These are phyloP conservation scores for Sinocyclocheilus rhinocerous DNA, from an alignment of 2,113 vertebrate genomes.

Conservation along the genomic window DNA sequence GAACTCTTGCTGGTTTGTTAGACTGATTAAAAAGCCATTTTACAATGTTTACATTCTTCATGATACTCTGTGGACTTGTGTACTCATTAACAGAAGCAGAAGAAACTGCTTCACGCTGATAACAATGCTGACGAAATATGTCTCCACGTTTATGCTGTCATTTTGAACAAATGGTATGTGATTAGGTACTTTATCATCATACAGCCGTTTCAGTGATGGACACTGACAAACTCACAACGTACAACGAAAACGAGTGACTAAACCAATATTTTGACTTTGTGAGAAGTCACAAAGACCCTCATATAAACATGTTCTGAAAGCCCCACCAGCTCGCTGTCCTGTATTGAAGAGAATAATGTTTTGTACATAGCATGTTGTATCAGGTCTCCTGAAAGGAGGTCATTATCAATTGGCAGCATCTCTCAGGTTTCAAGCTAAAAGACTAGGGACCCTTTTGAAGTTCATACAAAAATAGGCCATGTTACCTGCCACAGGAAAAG, in stretches of 20 bases:
- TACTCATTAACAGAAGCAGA: conserved; percentile 41
- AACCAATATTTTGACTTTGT: not conserved
- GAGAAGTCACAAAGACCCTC: not conserved
- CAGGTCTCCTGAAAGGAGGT: conserved; percentile 44
- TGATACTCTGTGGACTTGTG: conserved; percentile 21
- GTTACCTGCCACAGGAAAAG: not conserved
- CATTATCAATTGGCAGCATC: conserved; percentile 26
- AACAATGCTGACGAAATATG: not conserved
- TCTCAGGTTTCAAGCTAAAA: conserved; percentile 20
- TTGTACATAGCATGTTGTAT: conserved; percentile 32
- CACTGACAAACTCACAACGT: not conserved
- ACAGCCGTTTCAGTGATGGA: not conserved
- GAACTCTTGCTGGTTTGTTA: not conserved
- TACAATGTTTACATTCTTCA: conserved; percentile 19
- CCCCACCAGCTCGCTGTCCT: not conserved
- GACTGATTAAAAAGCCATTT: not conserved
- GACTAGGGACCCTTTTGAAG: not conserved
- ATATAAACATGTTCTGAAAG: not conserved
- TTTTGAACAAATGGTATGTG: conserved; percentile 48
- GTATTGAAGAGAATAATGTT: conserved; percentile 18
- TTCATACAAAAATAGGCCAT: conserved; percentile 13
- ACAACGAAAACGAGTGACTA: not conserved
- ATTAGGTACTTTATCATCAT: not conserved
- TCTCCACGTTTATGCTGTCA: conserved; percentile 8
- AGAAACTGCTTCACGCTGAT: not conserved